Evolutionary conservation across 1,140 invertebrate species (phyloP), one percentile per base, ranked within the genome.

Genomic region (Sesamia nonagrioides): DNA sequence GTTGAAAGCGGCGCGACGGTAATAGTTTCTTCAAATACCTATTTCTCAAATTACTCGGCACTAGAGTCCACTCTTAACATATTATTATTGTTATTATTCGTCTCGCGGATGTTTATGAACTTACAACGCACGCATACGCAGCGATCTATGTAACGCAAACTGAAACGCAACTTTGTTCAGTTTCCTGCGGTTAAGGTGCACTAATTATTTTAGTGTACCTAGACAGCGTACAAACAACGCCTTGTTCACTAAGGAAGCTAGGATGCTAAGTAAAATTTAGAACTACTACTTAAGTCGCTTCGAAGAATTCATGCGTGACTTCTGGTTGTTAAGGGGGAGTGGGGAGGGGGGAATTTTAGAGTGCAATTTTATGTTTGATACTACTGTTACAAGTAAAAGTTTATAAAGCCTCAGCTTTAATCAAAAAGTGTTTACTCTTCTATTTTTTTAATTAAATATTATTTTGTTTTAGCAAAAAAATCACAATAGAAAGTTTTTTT

Each of bases 81-180:
- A 6, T 40, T 6, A 40, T 0, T 6, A n/a, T n/a, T 40, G 6
- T 9, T 40, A 8, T 8, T 40, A 40, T 40, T 40, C 9, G 37
- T 0, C 6, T 40, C 9, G 6, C 40, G 63, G 63, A 68, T 68
- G 63, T 68, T 66, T 48, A 27, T 68, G 18, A 4, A 40, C 61
- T 45, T 15, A n/a, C 13, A 15, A 5, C 9, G 15, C 27, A 37
- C n/a, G 37, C 21, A 35, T 11, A 56, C 66, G 72, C 69, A 45
- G 27, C 9, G 54, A 79, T 63, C 77, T 72, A 61, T 78, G 78
- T n/a, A n/a, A n/a, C n/a, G n/a, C n/a, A n/a, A n/a, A n/a, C n/a
- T n/a, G 27, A 83, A 83, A 61, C 48, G 77, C 80, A 79, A 82
- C 82, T 78, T 74, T 82, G 82, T 82, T 33, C 33, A 13, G 33